Evolutionary conservation across 2,888 invertebrate genomes (phyloP), one percentile per base, ranked within the genome.

Genomic region (Strigamia transsilvanica): DNA sequence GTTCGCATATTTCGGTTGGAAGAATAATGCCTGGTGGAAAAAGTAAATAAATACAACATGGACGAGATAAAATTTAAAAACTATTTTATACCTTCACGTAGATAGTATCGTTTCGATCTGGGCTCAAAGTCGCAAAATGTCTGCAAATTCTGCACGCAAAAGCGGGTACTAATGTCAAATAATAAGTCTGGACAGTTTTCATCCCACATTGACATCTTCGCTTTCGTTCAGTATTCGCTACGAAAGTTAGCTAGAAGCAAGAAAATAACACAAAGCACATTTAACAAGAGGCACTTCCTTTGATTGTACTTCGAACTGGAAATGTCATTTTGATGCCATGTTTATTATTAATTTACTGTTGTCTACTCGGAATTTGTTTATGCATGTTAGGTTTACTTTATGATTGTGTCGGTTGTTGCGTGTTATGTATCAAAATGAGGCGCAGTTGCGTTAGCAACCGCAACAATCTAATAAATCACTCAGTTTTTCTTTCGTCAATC

Each of bases 1-100:
- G 91, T 86, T 94, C 93, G 86, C 93, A 93, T 85, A 94, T 91
- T 87, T 93, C 93, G 80, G 91, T 90, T 0, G 94, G 94, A 41
- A 94, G 87, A 79, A 91, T 89, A 82, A 93, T 88, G 18, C 51
- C 51, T n/a, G n/a, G n/a, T 51, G n/a, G 27, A 2, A 27, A 27
- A 27, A 27, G 3, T 27, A 27, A 27, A 27, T 27, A 27, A 27
- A 27, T 1, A 27, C 1, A 27, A 27, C 27, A 27, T 27, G 27
- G 27, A 3, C 27, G 27, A 27, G 27, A 27, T 27, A 27, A 27
- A 27, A 27, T 27, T 27, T 3, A 27, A 2, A 27, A 27, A 27
- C 1, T 27, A 27, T 27, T 27, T 27, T 3, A 27, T n/a, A 46
- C 51, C 51, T 51, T 92, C 90, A 84, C 89, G 90, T 12, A 94